These are phyloP conservation scores for Chelmon rostratus DNA, from an alignment of 2,797 vertebrate genomes.

Conservation along the genomic window DNA sequence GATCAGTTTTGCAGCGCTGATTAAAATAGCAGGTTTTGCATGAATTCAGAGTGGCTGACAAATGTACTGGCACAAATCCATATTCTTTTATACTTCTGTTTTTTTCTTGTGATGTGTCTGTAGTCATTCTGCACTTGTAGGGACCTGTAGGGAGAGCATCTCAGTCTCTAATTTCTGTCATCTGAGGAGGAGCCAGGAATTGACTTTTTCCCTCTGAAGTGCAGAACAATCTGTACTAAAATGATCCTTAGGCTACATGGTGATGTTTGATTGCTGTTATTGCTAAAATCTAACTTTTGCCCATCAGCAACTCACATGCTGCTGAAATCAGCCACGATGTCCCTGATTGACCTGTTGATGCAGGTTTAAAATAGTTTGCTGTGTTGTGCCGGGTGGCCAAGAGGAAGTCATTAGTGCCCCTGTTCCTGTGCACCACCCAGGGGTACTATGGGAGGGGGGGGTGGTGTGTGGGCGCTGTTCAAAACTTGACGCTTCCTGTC, in stretches of 20 bases:
- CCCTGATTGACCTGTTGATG: conserved; percentile 19
- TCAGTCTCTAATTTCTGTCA: background rate
- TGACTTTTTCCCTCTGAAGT: background rate
- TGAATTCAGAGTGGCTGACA: background rate
- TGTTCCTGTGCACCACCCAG: conserved; percentile 44
- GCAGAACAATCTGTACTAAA: background rate
- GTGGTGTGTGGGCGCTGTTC: conserved; percentile 39
- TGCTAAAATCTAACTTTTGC: background rate
- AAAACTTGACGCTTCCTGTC: conserved; percentile 66
- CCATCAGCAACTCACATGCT: conserved; percentile 7
- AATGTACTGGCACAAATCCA: background rate
- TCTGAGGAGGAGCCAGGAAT: background rate
- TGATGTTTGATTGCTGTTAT: background rate
- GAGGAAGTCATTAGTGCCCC: conserved; percentile 55
- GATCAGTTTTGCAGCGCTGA: conserved; percentile 5
- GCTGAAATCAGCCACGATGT: conserved; percentile 15
- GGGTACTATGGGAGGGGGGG: conserved; percentile 35
- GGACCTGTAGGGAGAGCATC: background rate
- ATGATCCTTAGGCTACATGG: background rate
- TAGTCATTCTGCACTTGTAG: background rate
- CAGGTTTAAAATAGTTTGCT: background rate
- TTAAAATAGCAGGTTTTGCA: background rate
- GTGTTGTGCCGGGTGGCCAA: conserved; percentile 23
- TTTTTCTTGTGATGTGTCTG: background rate
- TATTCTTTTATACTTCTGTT: background rate